A percentile compares a stretch with the other conserved stretches of the same genome.
phyloP scores from a whole-genome alignment of 2,113 vertebrate species.

The Lycocorax pyrrhopterus region DNA sequence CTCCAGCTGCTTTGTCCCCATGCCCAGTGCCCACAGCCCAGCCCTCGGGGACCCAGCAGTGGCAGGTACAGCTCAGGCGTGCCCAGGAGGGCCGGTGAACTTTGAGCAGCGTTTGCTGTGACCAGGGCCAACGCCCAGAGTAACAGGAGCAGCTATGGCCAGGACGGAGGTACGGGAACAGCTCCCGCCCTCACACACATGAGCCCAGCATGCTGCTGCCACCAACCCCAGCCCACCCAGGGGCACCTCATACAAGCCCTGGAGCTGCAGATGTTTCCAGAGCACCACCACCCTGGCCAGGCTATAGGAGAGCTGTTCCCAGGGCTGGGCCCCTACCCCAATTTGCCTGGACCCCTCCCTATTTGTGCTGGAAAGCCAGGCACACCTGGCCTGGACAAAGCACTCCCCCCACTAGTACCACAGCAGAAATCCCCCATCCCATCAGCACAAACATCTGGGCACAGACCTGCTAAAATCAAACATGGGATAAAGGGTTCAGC shows the following conservation, averaged over 20 bases:
- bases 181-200: accelerated
- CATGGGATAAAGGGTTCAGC: accelerated
- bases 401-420: neutral
- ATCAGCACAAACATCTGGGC: neutral
- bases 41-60: neutral
- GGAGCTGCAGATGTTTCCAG: neutral
- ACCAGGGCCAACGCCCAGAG: neutral
- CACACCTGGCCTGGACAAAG: neutral
- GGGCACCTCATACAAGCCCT: neutral
- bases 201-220: accelerated
- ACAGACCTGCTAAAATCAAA: neutral
- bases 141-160: neutral
- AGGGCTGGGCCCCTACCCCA: accelerated
- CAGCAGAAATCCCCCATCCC: neutral
- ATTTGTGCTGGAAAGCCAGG: neutral
- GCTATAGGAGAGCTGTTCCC: neutral
- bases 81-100: neutral
- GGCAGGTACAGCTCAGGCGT: neutral
- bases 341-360: neutral
- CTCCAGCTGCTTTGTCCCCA: accelerated
- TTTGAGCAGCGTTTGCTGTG: neutral
- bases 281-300: accelerated
- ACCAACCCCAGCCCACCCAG: neutral
- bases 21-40: neutral
- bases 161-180: neutral